Evolutionary conservation across 2,888 invertebrate species (phyloP).

Genomic region (Heliconius ismenius): DNA sequence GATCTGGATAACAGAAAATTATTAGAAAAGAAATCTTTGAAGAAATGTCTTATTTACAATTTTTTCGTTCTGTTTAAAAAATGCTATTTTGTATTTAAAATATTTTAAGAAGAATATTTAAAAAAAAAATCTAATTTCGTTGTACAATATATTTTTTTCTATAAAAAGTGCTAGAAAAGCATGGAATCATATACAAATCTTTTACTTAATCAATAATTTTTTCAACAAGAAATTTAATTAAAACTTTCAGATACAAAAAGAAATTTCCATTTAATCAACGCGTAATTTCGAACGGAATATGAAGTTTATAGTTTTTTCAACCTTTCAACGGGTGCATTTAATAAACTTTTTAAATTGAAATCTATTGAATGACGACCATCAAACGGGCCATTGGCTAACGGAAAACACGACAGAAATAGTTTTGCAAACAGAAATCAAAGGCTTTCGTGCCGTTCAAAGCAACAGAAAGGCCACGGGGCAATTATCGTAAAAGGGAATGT

Average conservation of each 20-base stretch:
- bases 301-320: slow-evolving; percentile 21
- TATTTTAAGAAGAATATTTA: too few relatives aligned
- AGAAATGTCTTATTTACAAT: too few relatives aligned
- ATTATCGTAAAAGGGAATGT: slow-evolving; percentile 64
- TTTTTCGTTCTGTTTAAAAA: too few relatives aligned
- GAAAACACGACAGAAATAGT: slow-evolving; percentile 48
- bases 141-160: too few relatives aligned
- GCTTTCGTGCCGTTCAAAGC: slow-evolving; percentile 46
- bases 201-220: background rate
- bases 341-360: slow-evolving; percentile 28
- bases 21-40: too few relatives aligned
- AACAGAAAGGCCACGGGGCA: slow-evolving; percentile 53
- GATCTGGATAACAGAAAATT: background rate
- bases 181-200: background rate
- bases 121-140: too few relatives aligned
- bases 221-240: slow-evolving; percentile 16
- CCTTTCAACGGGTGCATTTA: slow-evolving; percentile 18
- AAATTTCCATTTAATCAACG: slow-evolving; percentile 12
- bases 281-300: slow-evolving; percentile 9
- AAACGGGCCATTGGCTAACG: slow-evolving; percentile 32
- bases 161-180: too few relatives aligned
- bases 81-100: too few relatives aligned
- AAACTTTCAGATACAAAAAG: slow-evolving; percentile 5
- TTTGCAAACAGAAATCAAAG: slow-evolving; percentile 46
- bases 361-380: slow-evolving; percentile 24